Evolutionary conservation across 2,888 invertebrate genomes (phyloP).

Genomic region (Atethmia centrago): DNA sequence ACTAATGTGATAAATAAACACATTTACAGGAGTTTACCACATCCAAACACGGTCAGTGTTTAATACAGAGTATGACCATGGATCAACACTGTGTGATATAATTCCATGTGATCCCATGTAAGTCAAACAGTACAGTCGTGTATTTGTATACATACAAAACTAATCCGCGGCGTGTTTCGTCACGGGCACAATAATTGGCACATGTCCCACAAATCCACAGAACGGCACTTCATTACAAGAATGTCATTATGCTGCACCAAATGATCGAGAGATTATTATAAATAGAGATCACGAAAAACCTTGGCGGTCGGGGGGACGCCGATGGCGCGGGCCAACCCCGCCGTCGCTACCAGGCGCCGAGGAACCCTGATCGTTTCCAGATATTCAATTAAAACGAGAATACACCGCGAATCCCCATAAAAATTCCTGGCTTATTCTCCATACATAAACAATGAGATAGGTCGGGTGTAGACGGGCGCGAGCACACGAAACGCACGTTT

Average conservation of each 20-base stretch:
- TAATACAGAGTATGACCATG: slow-evolving; percentile 37
- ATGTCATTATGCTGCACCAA: slow-evolving; percentile 89
- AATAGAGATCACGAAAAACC: slow-evolving; percentile 88
- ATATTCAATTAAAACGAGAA: slow-evolving; percentile 83
- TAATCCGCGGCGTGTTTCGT: slow-evolving; percentile 81
- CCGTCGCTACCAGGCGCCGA: slow-evolving; percentile 71
- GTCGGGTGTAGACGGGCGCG: slow-evolving; percentile 89
- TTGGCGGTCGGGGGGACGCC: slow-evolving; percentile 81
- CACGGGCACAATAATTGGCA: slow-evolving; percentile 88
- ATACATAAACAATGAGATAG: slow-evolving; percentile 91
- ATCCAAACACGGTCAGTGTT: slow-evolving; percentile 30
- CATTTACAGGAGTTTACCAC: slow-evolving; percentile 54
- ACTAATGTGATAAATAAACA: slow-evolving; percentile 49
- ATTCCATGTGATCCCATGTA: slow-evolving; percentile 69
- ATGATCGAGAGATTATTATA: slow-evolving; percentile 88
- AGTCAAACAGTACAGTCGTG: slow-evolving; percentile 74
- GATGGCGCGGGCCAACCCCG: slow-evolving; percentile 74
- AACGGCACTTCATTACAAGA: slow-evolving; percentile 88
- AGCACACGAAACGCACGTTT: slow-evolving; percentile 89
- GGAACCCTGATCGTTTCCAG: slow-evolving; percentile 75
- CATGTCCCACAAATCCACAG: slow-evolving; percentile 88
- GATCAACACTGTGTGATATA: slow-evolving; percentile 41
- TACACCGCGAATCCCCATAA: slow-evolving; percentile 83
- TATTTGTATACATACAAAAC: slow-evolving; percentile 85
- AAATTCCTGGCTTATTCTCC: slow-evolving; percentile 89